Evolutionary conservation across 64 coral and sea anemone genomes (phyloP), one percentile per base, ranked within the genome.

Genomic region (Montipora capricornis): DNA sequence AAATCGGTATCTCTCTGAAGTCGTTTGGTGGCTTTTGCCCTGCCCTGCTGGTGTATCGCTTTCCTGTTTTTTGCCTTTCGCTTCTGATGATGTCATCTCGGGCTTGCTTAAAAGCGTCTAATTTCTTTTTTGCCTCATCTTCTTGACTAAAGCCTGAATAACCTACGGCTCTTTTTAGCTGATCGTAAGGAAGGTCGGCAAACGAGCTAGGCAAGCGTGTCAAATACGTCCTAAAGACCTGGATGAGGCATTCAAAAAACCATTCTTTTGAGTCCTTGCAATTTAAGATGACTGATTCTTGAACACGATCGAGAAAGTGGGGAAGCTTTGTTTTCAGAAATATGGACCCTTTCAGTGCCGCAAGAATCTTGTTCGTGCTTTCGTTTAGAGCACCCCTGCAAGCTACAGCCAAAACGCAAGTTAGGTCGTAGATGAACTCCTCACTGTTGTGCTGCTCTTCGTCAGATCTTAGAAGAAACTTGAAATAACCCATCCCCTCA

Each of bases 1-100:
- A 96, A 58, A 96, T 90, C 49, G 92, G 95, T 61, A 96, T 85
- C 59, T 96, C 80, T 79, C 95, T 80, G 48, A 84, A 96, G 68
- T 96, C 84, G 62, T 96, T 85, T 51, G 95, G 95, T 17, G 95
- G 95, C 71, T 96, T 91, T 48, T 82, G 7, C 20, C 69, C 67
- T 20, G 66, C 49, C 6, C 44, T 82, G 20, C n/a, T 75, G 26
- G 37, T 37, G 49, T 47, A 74, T 12, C 37, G 52, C 46, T 46
- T 58, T 17, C 88, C 82, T 57, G 53, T 3, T 57, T 55, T 84
- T 24, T 91, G 74, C 62, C 95, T 96, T 55, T 93, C 91, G 14
- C 66, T 45, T 46, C 59, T 92, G 11, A 96, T 93, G 51, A 93
- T 45, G 70, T 93, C 73, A 66, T 96, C 91, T 93, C 95, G 52